Percentiles rank a stretch among this genome's conserved stretches.
Conservation (phyloP, 2,113 vertebrate genomes). For the Bujurquina vittata region DNA sequence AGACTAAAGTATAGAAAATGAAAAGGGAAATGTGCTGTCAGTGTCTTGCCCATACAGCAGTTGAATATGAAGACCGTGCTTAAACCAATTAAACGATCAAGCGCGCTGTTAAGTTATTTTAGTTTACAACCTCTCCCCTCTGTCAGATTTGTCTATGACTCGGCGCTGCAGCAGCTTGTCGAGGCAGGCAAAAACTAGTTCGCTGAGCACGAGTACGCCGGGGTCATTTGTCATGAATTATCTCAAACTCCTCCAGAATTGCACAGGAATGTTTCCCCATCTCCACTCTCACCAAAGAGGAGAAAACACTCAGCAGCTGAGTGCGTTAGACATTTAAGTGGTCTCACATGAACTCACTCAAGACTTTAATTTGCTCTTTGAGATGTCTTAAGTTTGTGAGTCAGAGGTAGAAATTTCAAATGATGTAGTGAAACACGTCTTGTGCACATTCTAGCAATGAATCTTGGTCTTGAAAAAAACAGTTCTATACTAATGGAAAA, state of each 20-base stretch:
- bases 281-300: slow-evolving; percentile 2
- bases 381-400: background rate
- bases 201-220: background rate
- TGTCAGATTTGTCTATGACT: background rate
- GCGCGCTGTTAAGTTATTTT: background rate
- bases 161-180: slow-evolving; percentile 46
- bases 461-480: background rate
- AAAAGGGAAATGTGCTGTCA: background rate
- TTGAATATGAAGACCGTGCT: slow-evolving; percentile 11
- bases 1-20: background rate
- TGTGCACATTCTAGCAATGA: background rate
- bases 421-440: slow-evolving; percentile 10
- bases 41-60: background rate
- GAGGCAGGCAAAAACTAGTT: slow-evolving; percentile 43
- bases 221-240: slow-evolving; percentile 66
- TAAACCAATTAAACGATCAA: slow-evolving; percentile 39
- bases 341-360: slow-evolving; percentile 11
- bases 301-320: background rate
- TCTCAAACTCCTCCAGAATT: slow-evolving; percentile 43
- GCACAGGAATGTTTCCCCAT: slow-evolving; percentile 57
- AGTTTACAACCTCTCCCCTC: background rate
- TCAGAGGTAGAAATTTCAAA: slow-evolving; percentile 21
- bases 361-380: slow-evolving; percentile 2
- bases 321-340: slow-evolving; percentile 4
- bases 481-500: background rate